A percentile compares a stretch with the other conserved stretches of the same genome.
Evolutionary conservation across 2,113 vertebrate genomes (phyloP).

Genomic region (Pelusios castaneus): DNA sequence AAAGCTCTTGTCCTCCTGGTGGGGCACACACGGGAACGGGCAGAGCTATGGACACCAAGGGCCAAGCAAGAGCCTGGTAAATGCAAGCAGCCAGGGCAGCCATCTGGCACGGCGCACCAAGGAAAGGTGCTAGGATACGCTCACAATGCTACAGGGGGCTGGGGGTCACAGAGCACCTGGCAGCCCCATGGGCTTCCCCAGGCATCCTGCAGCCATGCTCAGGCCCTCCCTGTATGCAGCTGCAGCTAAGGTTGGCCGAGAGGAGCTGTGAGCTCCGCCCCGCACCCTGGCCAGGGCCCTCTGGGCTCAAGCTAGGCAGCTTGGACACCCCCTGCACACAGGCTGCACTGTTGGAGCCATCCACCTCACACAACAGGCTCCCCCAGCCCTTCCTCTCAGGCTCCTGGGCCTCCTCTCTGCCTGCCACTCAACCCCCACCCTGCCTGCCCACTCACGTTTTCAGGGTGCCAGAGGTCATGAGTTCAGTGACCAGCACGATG

Average conservation of each 20-base stretch:
- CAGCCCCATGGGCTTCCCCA: background rate
- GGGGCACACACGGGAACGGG: too few relatives aligned
- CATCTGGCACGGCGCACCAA: accelerated
- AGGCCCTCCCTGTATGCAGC: background rate
- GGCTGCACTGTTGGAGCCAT: too few relatives aligned
- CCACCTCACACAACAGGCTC: too few relatives aligned
- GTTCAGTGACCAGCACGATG: conserved; percentile 93
- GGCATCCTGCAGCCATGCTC: background rate
- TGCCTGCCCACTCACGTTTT: conserved; percentile 87
- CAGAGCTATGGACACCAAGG: too few relatives aligned
- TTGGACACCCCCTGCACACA: too few relatives aligned
- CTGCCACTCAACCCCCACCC: background rate
- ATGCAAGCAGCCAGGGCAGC: accelerated
- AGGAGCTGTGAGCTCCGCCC: background rate
- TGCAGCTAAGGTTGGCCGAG: background rate
- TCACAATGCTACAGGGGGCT: too few relatives aligned
- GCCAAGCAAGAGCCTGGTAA: background rate
- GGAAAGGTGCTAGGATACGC: background rate
- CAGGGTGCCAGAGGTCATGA: conserved; percentile 96
- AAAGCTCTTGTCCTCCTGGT: too few relatives aligned
- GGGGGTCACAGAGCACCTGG: too few relatives aligned
- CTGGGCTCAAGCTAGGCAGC: too few relatives aligned
- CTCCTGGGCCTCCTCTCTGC: background rate
- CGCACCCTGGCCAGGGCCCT: background rate
- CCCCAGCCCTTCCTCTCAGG: background rate